These are phyloP conservation scores for Sesia bembeciformis DNA, from an alignment of 2,888 invertebrate genomes.

Conservation along the genomic window DNA sequence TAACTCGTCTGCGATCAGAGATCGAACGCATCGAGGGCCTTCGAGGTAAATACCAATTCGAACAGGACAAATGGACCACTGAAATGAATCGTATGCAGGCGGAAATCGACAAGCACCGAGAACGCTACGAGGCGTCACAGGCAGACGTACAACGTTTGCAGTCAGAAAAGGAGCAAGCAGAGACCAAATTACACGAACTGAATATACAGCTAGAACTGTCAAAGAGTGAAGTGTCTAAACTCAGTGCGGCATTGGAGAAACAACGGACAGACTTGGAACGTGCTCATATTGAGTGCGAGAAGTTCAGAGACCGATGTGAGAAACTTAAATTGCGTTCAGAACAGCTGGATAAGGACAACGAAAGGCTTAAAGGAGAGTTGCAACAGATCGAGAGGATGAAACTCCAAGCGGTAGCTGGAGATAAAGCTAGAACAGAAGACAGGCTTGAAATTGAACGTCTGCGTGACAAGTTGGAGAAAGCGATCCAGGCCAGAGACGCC, in stretches of 20 bases:
- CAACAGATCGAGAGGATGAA: conserved; percentile 85
- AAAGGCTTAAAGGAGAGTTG: conserved; percentile 60
- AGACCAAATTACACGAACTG: conserved; percentile 82
- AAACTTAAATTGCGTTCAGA: conserved; percentile 84
- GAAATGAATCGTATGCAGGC: conserved; percentile 85
- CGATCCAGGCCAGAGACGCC: conserved; percentile 85
- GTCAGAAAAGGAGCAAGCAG: conserved; percentile 79
- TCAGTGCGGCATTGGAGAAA: conserved; percentile 83
- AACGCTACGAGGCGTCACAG: conserved; percentile 83
- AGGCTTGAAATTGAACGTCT: conserved; percentile 87
- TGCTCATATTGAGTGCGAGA: conserved; percentile 91
- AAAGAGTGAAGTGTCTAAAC: conserved; percentile 84
- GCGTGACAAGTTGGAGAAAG: conserved; percentile 90
- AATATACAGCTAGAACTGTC: conserved; percentile 87
- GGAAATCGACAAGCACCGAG: conserved; percentile 82
- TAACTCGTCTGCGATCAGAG: conserved; percentile 78
- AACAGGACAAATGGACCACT: conserved; percentile 69
- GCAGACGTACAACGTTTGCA: conserved; percentile 81
- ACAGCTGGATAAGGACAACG: conserved; percentile 77
- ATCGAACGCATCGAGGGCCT: conserved; percentile 84
- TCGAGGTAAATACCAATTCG: conserved; percentile 75
- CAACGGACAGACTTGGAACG: conserved; percentile 87
- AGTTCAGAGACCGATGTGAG: conserved; percentile 89
- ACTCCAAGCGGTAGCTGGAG: conserved; percentile 78
- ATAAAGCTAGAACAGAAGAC: conserved; percentile 79